These are phyloP conservation scores for Papilio elwesi DNA, from an alignment of 2,888 invertebrate genomes.

Conservation along the genomic window DNA sequence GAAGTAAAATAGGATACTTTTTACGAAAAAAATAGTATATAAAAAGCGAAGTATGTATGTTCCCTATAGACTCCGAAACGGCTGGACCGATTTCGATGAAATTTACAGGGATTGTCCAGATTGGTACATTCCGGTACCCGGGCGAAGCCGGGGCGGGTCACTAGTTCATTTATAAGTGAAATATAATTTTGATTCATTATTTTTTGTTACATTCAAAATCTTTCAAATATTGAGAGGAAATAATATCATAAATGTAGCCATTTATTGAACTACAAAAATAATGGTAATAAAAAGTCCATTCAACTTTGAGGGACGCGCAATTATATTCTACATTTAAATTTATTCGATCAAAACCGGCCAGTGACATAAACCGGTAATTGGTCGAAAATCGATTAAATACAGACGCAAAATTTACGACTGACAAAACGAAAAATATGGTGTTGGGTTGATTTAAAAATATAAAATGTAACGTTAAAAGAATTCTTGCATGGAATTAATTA, in stretches of 20 bases:
- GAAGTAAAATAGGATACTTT: too few species aligned
- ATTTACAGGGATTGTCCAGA: too few species aligned
- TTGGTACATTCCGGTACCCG: too few species aligned
- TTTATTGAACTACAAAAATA: constrained; percentile 17
- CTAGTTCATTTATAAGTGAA: too few species aligned
- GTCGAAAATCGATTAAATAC: constrained; percentile 14
- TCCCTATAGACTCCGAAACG: too few species aligned
- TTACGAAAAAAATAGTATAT: too few species aligned
- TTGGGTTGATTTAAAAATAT: constrained; percentile 3
- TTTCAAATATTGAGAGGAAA: constrained; percentile 2
- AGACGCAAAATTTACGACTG: constrained; percentile 17
- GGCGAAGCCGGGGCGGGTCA: too few species aligned
- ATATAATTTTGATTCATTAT: too few species aligned
- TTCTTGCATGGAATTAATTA: not conserved
- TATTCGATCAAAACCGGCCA: constrained; percentile 29
- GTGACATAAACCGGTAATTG: constrained; percentile 19
- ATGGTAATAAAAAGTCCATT: constrained; percentile 28
- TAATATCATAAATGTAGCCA: not conserved
- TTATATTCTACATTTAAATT: constrained; percentile 27
- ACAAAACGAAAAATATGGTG: not conserved
- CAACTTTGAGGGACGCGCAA: constrained; percentile 15
- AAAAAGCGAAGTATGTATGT: too few species aligned
- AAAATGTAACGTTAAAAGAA: not conserved
- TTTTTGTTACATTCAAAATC: not conserved
- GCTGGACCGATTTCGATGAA: too few species aligned